Percentiles rank a stretch among this genome's conserved stretches.
These are phyloP conservation scores for Cirrhinus mrigala DNA, from an alignment of 2,797 vertebrate species.

Conservation along the genomic window DNA sequence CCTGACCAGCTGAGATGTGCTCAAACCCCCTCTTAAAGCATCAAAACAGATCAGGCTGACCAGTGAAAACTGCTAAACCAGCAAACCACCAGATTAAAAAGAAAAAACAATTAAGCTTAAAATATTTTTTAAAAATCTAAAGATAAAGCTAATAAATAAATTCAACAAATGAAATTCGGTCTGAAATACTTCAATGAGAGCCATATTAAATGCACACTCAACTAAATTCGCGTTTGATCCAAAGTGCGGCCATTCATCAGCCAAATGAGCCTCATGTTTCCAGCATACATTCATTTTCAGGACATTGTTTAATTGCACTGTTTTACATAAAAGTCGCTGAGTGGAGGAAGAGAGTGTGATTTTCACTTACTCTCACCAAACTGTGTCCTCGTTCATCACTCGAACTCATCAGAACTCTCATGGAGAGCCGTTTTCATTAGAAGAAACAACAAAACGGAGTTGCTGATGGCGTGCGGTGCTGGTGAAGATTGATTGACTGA, in stretches of 20 bases:
- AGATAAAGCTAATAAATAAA: background rate
- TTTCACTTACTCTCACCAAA: slow-evolving; percentile 68
- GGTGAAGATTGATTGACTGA: slow-evolving; percentile 53
- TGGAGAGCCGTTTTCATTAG: slow-evolving; percentile 38
- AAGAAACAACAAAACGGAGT: slow-evolving; percentile 36
- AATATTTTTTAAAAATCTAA: background rate
- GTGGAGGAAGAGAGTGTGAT: slow-evolving; percentile 70
- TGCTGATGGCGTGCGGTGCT: slow-evolving; percentile 26
- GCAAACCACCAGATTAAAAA: background rate
- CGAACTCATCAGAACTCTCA: slow-evolving; percentile 40
- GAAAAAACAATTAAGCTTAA: background rate
- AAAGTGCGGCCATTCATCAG: slow-evolving; percentile 70
- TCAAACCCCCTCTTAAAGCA: background rate
- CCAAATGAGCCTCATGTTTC: slow-evolving; percentile 69
- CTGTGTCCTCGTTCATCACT: slow-evolving; percentile 65
- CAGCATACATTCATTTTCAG: slow-evolving; percentile 70
- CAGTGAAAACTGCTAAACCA: background rate
- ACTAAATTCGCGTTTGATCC: slow-evolving; percentile 49
- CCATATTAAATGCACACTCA: slow-evolving; percentile 32
- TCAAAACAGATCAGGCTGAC: background rate
- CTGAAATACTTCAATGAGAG: slow-evolving; percentile 34
- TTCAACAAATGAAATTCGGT: background rate
- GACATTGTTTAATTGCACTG: slow-evolving; percentile 72
- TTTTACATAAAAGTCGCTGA: slow-evolving; percentile 75
- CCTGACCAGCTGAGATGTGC: background rate